Evolutionary conservation across 2,113 vertebrate species (phyloP).

Genomic region (Podarcis muralis): DNA sequence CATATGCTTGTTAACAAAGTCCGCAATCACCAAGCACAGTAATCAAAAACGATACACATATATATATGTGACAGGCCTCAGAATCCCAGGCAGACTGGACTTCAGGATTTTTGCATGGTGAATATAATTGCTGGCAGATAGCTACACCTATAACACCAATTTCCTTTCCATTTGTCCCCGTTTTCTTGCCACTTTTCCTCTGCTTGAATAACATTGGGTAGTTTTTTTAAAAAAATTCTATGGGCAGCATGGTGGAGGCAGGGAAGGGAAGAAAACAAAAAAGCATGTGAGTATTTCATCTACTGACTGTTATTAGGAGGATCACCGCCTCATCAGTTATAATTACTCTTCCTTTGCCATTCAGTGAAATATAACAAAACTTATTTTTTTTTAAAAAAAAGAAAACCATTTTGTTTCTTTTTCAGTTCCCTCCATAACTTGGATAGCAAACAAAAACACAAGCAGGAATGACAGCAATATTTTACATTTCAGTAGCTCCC

Average conservation of each 20-base stretch:
- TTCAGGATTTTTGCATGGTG: background rate
- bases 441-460: slow-evolving; percentile 10
- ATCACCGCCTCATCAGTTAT: background rate
- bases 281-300: too few species aligned
- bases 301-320: background rate
- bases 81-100: background rate
- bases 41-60: too few species aligned
- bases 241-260: too few species aligned
- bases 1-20: too few species aligned
- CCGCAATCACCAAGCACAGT: too few species aligned
- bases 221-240: background rate
- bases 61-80: background rate
- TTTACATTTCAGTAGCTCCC: slow-evolving; percentile 30
- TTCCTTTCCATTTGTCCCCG: background rate
- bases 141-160: background rate
- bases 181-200: background rate
- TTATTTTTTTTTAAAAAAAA: background rate
- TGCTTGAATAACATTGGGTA: background rate
- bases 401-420: background rate
- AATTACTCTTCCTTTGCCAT: background rate
- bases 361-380: background rate
- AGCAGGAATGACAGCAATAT: background rate
- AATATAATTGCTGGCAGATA: background rate
- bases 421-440: background rate
- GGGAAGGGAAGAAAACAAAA: too few species aligned